These are phyloP conservation scores for Fregetta grallaria DNA, from an alignment of 2,113 vertebrate genomes.

Conservation along the genomic window DNA sequence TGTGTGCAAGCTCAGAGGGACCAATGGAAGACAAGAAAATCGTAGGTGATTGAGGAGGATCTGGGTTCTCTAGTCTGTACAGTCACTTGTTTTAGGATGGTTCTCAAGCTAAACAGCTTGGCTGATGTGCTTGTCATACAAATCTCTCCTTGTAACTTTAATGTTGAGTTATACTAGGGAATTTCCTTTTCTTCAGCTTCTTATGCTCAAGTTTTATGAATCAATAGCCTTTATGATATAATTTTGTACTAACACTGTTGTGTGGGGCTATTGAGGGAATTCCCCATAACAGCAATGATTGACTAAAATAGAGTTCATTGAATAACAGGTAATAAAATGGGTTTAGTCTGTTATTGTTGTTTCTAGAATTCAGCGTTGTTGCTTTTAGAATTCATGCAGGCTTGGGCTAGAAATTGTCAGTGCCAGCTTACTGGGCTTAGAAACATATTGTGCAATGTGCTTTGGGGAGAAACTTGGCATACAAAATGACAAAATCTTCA, in stretches of 20 bases:
- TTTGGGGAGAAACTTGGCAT: neutral
- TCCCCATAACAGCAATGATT: neutral
- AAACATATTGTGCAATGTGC: neutral
- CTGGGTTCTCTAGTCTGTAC: neutral
- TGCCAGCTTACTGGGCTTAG: neutral
- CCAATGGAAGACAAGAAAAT: neutral
- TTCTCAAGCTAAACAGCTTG: neutral
- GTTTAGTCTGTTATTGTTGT: neutral
- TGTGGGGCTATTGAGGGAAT: neutral
- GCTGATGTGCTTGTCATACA: neutral
- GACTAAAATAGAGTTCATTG: neutral
- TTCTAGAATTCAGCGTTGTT: neutral
- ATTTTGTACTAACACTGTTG: neutral
- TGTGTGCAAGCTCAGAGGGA: neutral
- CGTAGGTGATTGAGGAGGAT: neutral
- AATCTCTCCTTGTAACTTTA: neutral
- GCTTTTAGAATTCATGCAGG: neutral
- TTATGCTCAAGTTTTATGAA: neutral
- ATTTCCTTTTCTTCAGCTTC: neutral
- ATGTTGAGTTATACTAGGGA: neutral
- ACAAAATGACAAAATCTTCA: neutral
- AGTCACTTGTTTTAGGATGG: neutral
- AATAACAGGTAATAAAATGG: neutral
- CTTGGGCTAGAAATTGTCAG: neutral
- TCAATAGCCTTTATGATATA: neutral